phyloP scores from a whole-genome alignment of 2,113 vertebrate species.

The Anser cygnoides region DNA sequence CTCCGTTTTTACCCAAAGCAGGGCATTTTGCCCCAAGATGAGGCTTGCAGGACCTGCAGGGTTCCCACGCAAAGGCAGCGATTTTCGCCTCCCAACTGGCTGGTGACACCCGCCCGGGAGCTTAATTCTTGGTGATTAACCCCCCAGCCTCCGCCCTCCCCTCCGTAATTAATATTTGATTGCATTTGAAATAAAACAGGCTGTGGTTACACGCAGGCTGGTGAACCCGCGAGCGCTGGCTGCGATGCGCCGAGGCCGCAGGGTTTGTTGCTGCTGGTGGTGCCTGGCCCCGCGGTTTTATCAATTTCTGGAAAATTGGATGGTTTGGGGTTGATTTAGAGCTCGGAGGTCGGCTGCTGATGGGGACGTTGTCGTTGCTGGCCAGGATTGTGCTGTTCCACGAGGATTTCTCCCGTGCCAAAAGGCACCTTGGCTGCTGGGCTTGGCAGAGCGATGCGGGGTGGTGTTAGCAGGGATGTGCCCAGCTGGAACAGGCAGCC shows the following conservation, averaged over 20 bases:
- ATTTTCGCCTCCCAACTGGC: background rate
- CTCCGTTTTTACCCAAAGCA: background rate
- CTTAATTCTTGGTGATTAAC: too few species aligned
- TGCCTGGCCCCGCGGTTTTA: background rate
- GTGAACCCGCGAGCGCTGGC: too few species aligned
- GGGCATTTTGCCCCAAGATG: fast-evolving
- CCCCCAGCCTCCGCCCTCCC: too few species aligned
- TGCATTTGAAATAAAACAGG: too few species aligned
- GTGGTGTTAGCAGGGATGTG: background rate
- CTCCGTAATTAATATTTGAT: too few species aligned
- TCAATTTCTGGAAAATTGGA: background rate
- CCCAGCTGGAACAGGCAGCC: background rate
- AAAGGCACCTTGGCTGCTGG: background rate
- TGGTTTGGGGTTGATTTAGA: background rate
- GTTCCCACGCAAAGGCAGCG: background rate
- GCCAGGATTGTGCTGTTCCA: background rate
- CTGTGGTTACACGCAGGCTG: too few species aligned
- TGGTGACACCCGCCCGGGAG: background rate
- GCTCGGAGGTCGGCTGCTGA: too few species aligned
- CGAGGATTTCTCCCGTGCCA: background rate
- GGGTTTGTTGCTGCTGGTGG: background rate
- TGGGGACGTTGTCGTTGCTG: background rate
- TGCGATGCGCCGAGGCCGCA: too few species aligned
- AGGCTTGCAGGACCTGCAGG: fast-evolving
- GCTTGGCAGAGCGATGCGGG: background rate